A percentile compares a stretch with the other conserved stretches of the same genome.
Conservation (phyloP, 1,140 invertebrate genomes). For the Scaptomyza montana region DNA sequence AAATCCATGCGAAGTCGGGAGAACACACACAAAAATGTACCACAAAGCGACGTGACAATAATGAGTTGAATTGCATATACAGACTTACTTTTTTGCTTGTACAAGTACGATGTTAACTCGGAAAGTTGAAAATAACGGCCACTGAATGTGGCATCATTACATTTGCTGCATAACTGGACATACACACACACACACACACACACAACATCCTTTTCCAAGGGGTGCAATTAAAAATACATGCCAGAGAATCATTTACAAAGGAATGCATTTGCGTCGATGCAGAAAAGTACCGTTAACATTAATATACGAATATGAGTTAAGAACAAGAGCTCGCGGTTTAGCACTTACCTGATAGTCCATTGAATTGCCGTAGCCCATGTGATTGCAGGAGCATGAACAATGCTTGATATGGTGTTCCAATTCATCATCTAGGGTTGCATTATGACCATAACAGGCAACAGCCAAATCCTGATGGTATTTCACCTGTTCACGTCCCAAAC, state of each 20-base stretch:
- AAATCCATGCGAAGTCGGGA: conserved; percentile 26
- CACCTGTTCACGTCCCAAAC: conserved; percentile 35
- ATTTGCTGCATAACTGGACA: conserved; percentile 33
- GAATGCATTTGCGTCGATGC: conserved; percentile 27
- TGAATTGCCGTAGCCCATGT: conserved; percentile 95
- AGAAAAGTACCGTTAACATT: conserved; percentile 10
- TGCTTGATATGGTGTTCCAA: conserved; percentile 93
- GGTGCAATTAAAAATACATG: conserved; percentile 73
- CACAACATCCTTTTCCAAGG: conserved; percentile 7
- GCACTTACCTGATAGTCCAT: conserved; percentile 93
- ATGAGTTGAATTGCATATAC: conserved; percentile 61
- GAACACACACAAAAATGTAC: conserved; percentile 49
- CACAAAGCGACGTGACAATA: conserved; percentile 67
- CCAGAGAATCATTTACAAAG: conserved; percentile 54
- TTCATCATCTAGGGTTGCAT: conserved; percentile 85
- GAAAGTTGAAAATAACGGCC: conserved; percentile 25
- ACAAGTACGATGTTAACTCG: not conserved
- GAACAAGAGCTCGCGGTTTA: not conserved
- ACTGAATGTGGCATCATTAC: conserved; percentile 57
- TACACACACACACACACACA: not conserved
- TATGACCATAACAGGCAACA: conserved; percentile 37
- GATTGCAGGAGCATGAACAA: conserved; percentile 94
- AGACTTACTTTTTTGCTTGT: not conserved
- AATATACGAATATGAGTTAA: not conserved
- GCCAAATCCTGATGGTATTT: conserved; percentile 48